A percentile compares a stretch with the other conserved stretches of the same genome.
phyloP scores from a whole-genome alignment of 2,797 vertebrate species.

The Eleutherodactylus coqui region DNA sequence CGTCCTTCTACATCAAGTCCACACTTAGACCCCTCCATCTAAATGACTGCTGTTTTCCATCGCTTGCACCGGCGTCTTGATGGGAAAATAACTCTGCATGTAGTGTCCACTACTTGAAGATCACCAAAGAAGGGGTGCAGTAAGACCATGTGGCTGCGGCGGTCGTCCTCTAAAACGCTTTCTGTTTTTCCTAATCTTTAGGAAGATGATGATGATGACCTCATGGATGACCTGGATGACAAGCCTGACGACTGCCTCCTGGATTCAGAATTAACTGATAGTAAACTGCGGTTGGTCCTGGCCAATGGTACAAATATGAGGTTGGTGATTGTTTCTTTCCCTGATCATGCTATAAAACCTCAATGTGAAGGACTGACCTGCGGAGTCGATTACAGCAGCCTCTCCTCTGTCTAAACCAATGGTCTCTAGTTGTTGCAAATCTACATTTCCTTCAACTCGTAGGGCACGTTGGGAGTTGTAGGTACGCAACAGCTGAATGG shows the following conservation, averaged over 20 bases:
- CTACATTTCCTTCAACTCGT: background rate
- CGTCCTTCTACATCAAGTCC: no score
- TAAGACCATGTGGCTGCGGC: no score
- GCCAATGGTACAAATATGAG: conserved; percentile 86
- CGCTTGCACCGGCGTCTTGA: no score
- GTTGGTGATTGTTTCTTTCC: conserved; percentile 61
- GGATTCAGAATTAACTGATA: conserved; percentile 77
- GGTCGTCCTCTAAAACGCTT: no score
- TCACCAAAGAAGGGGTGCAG: no score
- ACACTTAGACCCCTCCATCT: no score
- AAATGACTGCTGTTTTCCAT: no score
- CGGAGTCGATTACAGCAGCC: background rate
- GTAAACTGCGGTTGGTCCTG: conserved; percentile 85
- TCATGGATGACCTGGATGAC: conserved; percentile 48
- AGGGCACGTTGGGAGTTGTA: background rate
- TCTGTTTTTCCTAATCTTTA: conserved; percentile 4
- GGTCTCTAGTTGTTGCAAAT: background rate
- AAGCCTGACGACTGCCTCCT: conserved; percentile 36
- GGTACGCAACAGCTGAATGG: background rate
- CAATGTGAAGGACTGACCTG: background rate
- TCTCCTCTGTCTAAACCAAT: background rate
- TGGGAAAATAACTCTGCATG: no score
- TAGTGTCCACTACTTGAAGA: no score
- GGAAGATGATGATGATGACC: conserved; percentile 48
- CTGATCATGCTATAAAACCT: no score